Evolutionary conservation across 2,797 vertebrate genomes (phyloP).

Genomic region (Spea hammondii): DNA sequence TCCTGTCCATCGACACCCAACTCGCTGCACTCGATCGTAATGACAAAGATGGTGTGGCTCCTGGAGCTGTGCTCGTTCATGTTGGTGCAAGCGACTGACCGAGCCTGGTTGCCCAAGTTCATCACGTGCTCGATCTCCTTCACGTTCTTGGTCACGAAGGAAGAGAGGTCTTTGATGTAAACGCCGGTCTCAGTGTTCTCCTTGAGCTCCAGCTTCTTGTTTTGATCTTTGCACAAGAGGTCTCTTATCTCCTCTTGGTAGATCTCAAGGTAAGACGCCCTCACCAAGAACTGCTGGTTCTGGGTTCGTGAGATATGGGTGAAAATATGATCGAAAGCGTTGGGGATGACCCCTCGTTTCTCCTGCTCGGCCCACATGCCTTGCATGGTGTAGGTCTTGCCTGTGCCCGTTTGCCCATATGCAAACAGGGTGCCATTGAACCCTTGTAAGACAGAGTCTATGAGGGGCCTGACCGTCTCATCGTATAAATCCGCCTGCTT

Average conservation of each 20-base stretch:
- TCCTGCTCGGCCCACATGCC: slow-evolving; percentile 84
- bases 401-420: slow-evolving; percentile 93
- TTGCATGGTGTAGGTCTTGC: slow-evolving; percentile 96
- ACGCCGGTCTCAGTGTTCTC: slow-evolving; percentile 86
- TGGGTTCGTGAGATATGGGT: slow-evolving; percentile 92
- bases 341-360: slow-evolving; percentile 85
- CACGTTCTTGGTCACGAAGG: slow-evolving; percentile 91
- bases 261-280: slow-evolving; percentile 95
- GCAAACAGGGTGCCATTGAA: slow-evolving; percentile 95
- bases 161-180: slow-evolving; percentile 89
- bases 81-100: slow-evolving; percentile 89
- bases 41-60: slow-evolving; percentile 90
- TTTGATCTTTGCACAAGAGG: slow-evolving; percentile 89
- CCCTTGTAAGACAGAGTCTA: slow-evolving; percentile 86
- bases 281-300: slow-evolving; percentile 92
- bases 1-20: slow-evolving; percentile 83
- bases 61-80: slow-evolving; percentile 95
- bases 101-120: slow-evolving; percentile 89
- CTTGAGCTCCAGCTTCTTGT: slow-evolving; percentile 88
- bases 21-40: slow-evolving; percentile 92
- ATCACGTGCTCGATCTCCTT: slow-evolving; percentile 94
- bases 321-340: slow-evolving; percentile 92
- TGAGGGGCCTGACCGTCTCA: slow-evolving; percentile 86
- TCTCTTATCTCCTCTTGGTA: slow-evolving; percentile 96
- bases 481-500: slow-evolving; percentile 89